Evolutionary conservation across 2,113 vertebrate genomes (phyloP).

Genomic region (Zootoca vivipara): DNA sequence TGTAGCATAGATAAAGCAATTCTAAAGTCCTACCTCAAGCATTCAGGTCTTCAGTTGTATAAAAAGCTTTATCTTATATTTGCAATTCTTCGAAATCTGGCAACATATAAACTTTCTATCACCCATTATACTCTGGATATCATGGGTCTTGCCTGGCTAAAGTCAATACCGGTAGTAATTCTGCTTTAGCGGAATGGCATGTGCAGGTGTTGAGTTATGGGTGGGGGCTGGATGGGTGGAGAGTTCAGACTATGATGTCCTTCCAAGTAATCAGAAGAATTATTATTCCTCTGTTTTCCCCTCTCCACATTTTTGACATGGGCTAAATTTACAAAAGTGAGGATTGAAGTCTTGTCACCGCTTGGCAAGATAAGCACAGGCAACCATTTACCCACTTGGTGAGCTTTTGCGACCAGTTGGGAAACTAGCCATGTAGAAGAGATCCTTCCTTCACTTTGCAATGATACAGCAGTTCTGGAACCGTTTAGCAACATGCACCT

Average conservation of each 20-base stretch:
- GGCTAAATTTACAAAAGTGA: background rate
- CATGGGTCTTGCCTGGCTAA: background rate
- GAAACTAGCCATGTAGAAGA: background rate
- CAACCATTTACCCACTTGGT: too few species aligned
- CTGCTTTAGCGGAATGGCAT: background rate
- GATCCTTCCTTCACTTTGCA: background rate
- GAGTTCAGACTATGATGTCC: background rate
- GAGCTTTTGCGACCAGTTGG: background rate
- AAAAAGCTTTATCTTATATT: background rate
- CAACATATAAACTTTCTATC: background rate
- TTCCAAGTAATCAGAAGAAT: background rate
- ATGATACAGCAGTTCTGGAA: background rate
- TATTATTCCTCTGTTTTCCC: background rate
- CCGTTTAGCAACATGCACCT: background rate
- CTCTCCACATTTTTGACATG: background rate
- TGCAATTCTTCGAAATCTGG: background rate
- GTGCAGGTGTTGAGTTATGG: background rate
- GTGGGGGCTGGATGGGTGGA: too few species aligned
- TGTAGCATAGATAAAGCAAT: background rate
- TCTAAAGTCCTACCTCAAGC: constrained; percentile 19
- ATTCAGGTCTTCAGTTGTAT: background rate
- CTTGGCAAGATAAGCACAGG: background rate
- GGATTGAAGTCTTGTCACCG: background rate
- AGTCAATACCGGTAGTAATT: background rate
- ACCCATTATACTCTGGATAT: background rate